These are phyloP conservation scores for Drosophila pruinosa DNA, from an alignment of 1,140 invertebrate species.

Conservation along the genomic window DNA sequence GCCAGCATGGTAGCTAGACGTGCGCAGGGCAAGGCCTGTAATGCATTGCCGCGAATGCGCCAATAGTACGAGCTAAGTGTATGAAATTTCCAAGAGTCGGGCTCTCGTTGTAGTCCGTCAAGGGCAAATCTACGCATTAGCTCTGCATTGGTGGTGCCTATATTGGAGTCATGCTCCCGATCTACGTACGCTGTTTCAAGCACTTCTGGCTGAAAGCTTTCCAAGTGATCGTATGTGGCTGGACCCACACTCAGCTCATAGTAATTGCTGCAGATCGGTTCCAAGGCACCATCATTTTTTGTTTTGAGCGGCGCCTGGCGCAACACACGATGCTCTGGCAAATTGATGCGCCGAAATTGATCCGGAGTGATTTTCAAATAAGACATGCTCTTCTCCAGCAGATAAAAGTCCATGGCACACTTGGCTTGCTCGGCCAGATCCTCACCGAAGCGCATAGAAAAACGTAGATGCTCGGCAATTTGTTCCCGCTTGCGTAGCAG, in stretches of 20 bases:
- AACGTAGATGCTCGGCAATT: constrained; percentile 71
- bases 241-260: constrained; percentile 78
- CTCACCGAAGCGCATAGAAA: constrained; percentile 70
- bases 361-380: constrained; percentile 67
- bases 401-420: constrained; percentile 72
- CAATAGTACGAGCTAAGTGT: constrained; percentile 94
- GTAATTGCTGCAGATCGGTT: constrained; percentile 87
- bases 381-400: constrained; percentile 70
- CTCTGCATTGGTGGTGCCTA: constrained; percentile 87
- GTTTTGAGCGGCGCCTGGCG: constrained; percentile 14
- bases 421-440: constrained; percentile 76
- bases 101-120: constrained; percentile 87
- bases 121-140: constrained; percentile 71
- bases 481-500: constrained; percentile 65
- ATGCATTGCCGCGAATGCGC: constrained; percentile 90
- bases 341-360: constrained; percentile 61
- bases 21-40: constrained; percentile 91
- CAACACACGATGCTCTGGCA: constrained; percentile 57
- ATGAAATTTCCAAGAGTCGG: constrained; percentile 92
- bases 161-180: constrained; percentile 86
- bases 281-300: constrained; percentile 40
- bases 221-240: constrained; percentile 90
- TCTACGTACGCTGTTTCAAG: constrained; percentile 86
- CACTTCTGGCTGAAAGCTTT: constrained; percentile 87
- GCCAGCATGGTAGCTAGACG: constrained; percentile 90